A percentile compares a stretch with the other conserved stretches of the same genome.
Evolutionary conservation across 2,888 invertebrate genomes (phyloP).

Genomic region (Caenorhabditis auriculariae): DNA sequence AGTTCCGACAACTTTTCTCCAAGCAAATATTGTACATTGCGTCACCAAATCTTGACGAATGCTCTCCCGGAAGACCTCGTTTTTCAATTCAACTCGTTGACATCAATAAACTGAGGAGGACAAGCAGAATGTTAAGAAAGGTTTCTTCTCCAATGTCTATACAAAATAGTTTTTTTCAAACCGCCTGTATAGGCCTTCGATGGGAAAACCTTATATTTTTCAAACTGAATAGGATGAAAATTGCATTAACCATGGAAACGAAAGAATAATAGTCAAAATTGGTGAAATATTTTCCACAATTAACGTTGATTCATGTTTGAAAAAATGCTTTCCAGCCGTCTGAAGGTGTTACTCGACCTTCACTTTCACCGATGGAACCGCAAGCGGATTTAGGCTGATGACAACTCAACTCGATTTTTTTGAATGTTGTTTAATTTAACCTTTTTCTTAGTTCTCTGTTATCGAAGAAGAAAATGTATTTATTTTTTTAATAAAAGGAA

Average conservation of each 20-base stretch:
- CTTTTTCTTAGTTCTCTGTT: too few species aligned
- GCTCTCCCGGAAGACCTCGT: slow-evolving; percentile 9
- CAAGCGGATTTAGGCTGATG: too few species aligned
- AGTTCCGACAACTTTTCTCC: slow-evolving; percentile 15
- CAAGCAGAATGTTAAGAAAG: slow-evolving; percentile 8
- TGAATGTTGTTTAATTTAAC: too few species aligned
- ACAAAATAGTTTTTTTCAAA: neutral
- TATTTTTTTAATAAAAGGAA: too few species aligned
- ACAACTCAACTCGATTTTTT: too few species aligned
- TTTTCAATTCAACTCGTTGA: slow-evolving; percentile 29
- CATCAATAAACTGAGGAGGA: slow-evolving; percentile 19
- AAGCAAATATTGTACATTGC: slow-evolving; percentile 13
- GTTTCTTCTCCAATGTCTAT: neutral
- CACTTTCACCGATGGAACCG: too few species aligned
- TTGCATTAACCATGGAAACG: neutral
- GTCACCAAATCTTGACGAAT: slow-evolving; percentile 5
- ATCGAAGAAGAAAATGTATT: too few species aligned
- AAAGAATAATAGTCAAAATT: neutral
- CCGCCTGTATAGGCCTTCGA: neutral
- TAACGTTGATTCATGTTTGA: neutral
- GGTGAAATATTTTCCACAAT: neutral
- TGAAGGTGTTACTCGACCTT: too few species aligned
- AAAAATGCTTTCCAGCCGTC: too few species aligned
- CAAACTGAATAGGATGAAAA: neutral
- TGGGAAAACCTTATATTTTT: neutral